phyloP scores from a whole-genome alignment of 2,113 vertebrate genomes.

The Cricetomys ansorgei region DNA sequence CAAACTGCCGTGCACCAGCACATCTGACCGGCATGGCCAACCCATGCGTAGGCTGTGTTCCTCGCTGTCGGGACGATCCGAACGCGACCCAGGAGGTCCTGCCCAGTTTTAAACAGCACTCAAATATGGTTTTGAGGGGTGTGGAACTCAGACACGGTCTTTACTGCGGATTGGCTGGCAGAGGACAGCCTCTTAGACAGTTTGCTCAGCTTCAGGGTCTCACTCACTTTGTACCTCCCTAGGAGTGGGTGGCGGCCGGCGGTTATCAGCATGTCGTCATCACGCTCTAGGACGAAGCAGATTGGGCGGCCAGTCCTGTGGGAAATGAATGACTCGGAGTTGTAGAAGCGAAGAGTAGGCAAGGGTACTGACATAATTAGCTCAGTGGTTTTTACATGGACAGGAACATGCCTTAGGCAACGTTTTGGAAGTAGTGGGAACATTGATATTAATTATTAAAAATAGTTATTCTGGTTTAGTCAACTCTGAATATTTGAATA shows the following conservation, averaged over 20 bases:
- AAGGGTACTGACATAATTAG: background rate
- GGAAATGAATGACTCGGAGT: background rate
- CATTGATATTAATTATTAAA: background rate
- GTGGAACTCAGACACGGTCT: background rate
- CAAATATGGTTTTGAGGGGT: background rate
- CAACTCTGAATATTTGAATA: background rate
- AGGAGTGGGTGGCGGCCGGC: conserved; percentile 88
- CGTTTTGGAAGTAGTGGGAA: background rate
- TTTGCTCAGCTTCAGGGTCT: background rate
- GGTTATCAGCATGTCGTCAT: conserved; percentile 89
- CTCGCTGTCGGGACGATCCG: too few species aligned
- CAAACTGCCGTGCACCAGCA: background rate
- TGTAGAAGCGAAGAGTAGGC: background rate
- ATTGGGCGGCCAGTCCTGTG: conserved; percentile 87
- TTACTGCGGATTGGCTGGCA: background rate
- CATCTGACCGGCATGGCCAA: too few species aligned
- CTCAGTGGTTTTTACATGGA: background rate
- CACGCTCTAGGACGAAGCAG: conserved; percentile 87
- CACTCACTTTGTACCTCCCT: conserved; percentile 89
- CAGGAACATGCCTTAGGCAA: background rate
- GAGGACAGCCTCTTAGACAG: background rate
- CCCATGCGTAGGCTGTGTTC: background rate
- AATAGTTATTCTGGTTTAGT: conserved; percentile 13
- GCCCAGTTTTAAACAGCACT: background rate
- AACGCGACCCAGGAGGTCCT: background rate